Evolutionary conservation across 64 coral and sea anemone species (phyloP), one percentile per base, ranked within the genome.

Genomic region (Porites lutea): DNA sequence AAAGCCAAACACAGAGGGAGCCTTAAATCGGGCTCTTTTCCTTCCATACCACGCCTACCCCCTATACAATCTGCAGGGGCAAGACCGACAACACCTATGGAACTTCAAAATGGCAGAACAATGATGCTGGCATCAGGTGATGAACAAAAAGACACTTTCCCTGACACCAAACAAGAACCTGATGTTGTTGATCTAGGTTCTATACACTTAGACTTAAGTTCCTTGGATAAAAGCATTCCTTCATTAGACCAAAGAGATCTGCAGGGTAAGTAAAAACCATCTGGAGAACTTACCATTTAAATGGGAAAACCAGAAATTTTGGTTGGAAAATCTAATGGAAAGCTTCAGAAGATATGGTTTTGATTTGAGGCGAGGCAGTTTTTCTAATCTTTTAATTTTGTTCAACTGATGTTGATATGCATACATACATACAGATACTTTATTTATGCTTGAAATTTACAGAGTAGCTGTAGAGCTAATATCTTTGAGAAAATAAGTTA

Each of bases 51-150:
- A 5, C 88, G 92, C 14, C 58, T 97, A 8, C 95, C 95, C 54
- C 95, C 95, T 43, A 97, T 97, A 67, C 95, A 97, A 43, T 97
- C 95, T 60, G 95, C 95, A 46, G 92, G 92, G 20, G 88, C 76
- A 52, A 78, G 92, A 51, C 88, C 82, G 6, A 52, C 67, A 15
- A 91, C 95, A 67, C 79, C 87, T 37, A 27, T 37, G 23, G 62
- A 69, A 68, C 52, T 69, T 8, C 13, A 18, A 50, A 61, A 84
- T 20, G 62, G 67, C 16, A 49, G 58, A 49, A 22, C 69, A 20
- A 37, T 61, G 63, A 37, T 37, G 14, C 77, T 59, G 66, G 65
- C 64, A 52, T 50, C 76, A 74, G 4, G 13, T 73, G 16, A 88
- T 63, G 9, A 82, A 64, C 79, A 82, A 82, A 62, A 4, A 18